Evolutionary conservation across 1,140 invertebrate species (phyloP), one percentile per base, ranked within the genome.

Genomic region (Acromyrmex echinatior): DNA sequence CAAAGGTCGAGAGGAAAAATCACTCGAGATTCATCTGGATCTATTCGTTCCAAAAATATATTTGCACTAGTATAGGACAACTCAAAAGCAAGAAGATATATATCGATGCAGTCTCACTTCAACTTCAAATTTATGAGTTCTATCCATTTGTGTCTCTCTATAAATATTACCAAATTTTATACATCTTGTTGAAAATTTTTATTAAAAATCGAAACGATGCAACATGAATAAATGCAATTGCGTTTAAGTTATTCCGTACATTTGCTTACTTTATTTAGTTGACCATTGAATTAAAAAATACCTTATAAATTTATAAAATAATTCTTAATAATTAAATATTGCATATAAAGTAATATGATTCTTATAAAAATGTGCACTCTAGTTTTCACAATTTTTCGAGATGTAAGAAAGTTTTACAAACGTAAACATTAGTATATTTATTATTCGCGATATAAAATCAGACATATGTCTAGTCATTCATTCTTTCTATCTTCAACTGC

Each of bases 1-100:
- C 12, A 35, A 82, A 74, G 28, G 12, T 18, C 70, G 18, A 12
- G 18, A 62, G 25, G n/a, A 58, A 76, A 84, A 84, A 84, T 84
- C 80, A 84, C 80, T 58, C 5, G 53, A 53, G 68, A 74, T 62
- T 62, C 68, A n/a, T n/a, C 56, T 14, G 63, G n/a, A 31, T 21
- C 21, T 21, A 16, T 53, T 70, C 49, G n/a, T 18, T 9, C n/a
- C n/a, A 82, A 82, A 74, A 35, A 39, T 10, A 16, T 49, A 25
- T 58, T 81, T 45, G 21, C 60, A 18, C 18, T 35, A 14, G 35
- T 53, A 39, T 39, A 31, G 2, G 14, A 12, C 3, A 21, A 45
- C 5, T 58, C 21, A 31, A 25, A 28, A 28, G 25, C 35, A 5
- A 6, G 3, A 45, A 25, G 51, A 71, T 45, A 10, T 65, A 28